Conservation (phyloP, 2,888 invertebrate genomes). For the Scaptomyza caliginosa region DNA sequence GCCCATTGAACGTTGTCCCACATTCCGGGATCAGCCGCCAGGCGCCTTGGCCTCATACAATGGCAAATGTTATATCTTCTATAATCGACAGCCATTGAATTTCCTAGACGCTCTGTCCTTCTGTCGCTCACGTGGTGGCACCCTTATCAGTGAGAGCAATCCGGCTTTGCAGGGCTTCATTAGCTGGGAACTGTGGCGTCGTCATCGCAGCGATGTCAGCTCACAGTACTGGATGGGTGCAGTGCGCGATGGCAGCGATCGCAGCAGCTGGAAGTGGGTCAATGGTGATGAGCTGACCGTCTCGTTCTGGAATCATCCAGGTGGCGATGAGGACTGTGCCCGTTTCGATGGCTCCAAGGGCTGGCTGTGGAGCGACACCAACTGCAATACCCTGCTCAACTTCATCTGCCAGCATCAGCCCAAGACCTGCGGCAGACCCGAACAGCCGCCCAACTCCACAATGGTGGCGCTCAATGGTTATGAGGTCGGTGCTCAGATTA, state of each 20-base stretch:
- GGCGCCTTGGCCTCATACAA: conserved; percentile 97
- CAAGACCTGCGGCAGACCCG: conserved; percentile 94
- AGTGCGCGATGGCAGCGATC: conserved; percentile 91
- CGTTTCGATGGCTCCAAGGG: conserved; percentile 96
- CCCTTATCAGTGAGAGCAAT: conserved; percentile 95
- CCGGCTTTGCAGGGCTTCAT: conserved; percentile 97
- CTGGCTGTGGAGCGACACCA: conserved; percentile 97
- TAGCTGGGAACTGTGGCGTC: conserved; percentile 96
- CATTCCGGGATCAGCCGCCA: conserved; percentile 95
- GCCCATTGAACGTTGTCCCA: conserved; percentile 95
- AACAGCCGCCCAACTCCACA: conserved; percentile 96
- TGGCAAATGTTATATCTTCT: conserved; percentile 97
- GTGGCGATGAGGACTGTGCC: conserved; percentile 93
- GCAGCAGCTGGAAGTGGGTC: conserved; percentile 94
- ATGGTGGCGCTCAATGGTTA: conserved; percentile 90
- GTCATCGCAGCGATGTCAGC: conserved; percentile 95
- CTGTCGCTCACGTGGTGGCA: conserved; percentile 92
- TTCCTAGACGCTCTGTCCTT: conserved; percentile 92
- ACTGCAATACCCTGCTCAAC: conserved; percentile 92
- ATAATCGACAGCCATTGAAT: conserved; percentile 92
- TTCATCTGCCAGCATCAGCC: conserved; percentile 97
- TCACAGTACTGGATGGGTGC: conserved; percentile 98
- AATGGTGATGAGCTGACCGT: conserved; percentile 94
- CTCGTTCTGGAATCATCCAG: conserved; percentile 96
- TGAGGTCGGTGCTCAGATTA: conserved; percentile 92